These are phyloP conservation scores for Anguilla obscura DNA, from an alignment of 2,797 vertebrate genomes.

Conservation along the genomic window DNA sequence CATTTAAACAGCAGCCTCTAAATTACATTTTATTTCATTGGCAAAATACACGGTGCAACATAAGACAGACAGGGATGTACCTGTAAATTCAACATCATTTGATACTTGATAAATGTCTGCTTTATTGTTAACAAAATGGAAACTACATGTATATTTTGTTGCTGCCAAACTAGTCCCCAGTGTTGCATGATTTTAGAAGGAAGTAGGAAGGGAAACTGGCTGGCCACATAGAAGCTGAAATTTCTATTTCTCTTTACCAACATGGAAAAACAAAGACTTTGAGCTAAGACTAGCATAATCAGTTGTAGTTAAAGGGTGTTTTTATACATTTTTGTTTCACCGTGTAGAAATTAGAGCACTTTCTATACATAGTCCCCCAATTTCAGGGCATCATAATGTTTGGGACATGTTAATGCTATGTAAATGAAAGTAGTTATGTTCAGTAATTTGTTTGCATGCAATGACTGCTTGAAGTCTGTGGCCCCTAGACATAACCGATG, in stretches of 20 bases:
- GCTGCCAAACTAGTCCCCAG: background rate
- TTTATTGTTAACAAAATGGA: background rate
- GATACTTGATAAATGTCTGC: slow-evolving; percentile 14
- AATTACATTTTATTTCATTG: background rate
- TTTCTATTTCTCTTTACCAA: background rate
- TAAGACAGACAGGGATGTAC: background rate
- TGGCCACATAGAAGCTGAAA: background rate
- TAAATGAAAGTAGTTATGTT: no score
- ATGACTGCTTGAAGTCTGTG: no score
- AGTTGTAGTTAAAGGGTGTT: background rate
- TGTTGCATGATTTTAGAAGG: background rate
- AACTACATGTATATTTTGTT: background rate
- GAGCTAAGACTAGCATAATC: background rate
- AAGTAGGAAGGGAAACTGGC: background rate
- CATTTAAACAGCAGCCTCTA: background rate
- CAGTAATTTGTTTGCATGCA: no score
- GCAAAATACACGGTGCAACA: background rate
- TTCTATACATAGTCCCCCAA: no score
- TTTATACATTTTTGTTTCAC: no score
- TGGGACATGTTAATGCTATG: no score
- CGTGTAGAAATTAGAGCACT: no score
- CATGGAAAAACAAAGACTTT: background rate
- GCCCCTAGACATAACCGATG: background rate
- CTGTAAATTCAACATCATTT: background rate
- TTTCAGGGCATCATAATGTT: no score